Conservation (phyloP, 1,140 invertebrate genomes). For the Eciton burchellii region DNA sequence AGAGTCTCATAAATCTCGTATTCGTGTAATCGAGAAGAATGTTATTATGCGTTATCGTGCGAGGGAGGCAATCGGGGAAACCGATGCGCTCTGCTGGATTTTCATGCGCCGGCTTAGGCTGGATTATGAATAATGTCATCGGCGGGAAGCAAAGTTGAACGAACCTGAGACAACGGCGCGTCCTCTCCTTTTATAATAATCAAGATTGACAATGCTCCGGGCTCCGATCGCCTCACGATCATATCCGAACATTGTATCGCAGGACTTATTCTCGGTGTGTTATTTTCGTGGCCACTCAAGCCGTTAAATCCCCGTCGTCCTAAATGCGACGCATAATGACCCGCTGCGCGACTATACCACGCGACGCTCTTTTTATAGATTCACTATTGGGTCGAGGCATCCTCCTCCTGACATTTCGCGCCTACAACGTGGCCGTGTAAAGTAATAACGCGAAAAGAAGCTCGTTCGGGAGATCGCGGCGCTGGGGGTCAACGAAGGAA, state of each 20-base stretch:
- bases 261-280: conserved; percentile 46
- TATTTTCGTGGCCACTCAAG: conserved; percentile 56
- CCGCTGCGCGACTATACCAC: neutral
- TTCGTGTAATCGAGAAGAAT: too few relatives aligned
- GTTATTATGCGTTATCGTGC: too few relatives aligned
- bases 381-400: neutral
- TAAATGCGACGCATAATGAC: conserved; percentile 45
- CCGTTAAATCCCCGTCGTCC: conserved; percentile 48
- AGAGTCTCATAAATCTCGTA: conserved; percentile 17
- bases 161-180: conserved; percentile 4
- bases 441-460: too few relatives aligned
- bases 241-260: conserved; percentile 45
- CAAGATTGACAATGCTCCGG: conserved; percentile 28
- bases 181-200: conserved; percentile 40
- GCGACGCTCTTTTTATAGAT: conserved; percentile 37
- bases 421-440: too few relatives aligned
- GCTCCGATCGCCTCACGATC: conserved; percentile 39
- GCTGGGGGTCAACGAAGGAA: too few relatives aligned
- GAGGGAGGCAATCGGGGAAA: too few relatives aligned
- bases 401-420: neutral
- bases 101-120: conserved; percentile 16
- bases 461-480: too few relatives aligned
- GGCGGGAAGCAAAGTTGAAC: conserved; percentile 6
- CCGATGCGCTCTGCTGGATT: conserved; percentile 11
- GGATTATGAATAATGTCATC: conserved; percentile 38